phyloP scores from a whole-genome alignment of 2,888 invertebrate genomes.

The Antheraea yamamai region DNA sequence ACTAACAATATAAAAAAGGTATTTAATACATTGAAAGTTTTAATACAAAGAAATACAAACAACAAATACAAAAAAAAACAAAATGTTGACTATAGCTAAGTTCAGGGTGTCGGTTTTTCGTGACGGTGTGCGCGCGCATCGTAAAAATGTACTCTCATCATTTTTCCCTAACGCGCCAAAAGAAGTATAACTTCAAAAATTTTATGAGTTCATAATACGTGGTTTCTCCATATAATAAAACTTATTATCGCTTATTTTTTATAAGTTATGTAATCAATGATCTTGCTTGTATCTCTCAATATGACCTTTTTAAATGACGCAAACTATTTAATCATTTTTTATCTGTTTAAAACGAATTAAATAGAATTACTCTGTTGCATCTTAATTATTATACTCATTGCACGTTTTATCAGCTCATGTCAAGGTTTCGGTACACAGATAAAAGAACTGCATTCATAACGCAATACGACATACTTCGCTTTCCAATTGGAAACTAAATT shows the following conservation, averaged over 20 bases:
- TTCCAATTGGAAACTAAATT: conserved; percentile 16
- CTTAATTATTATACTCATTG: conserved; percentile 29
- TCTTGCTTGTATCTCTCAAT: conserved; percentile 22
- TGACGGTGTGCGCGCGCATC: no score
- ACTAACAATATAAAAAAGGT: no score
- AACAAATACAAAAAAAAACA: no score
- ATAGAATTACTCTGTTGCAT: conserved; percentile 27
- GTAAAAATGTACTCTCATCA: no score
- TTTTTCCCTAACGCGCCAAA: no score
- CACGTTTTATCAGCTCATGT: conserved; percentile 52
- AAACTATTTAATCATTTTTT: conserved; percentile 6
- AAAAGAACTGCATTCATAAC: conserved; percentile 42
- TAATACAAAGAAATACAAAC: no score
- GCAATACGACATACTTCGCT: conserved; percentile 24
- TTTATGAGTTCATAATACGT: no score
- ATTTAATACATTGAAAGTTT: no score
- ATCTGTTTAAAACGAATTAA: neutral
- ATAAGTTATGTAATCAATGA: neutral
- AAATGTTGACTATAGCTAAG: no score
- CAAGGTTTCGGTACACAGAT: conserved; percentile 46
- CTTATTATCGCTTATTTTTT: neutral
- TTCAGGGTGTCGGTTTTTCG: no score
- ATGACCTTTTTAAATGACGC: conserved; percentile 26
- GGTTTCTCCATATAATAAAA: neutral
- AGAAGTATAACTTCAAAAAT: no score